These are phyloP conservation scores for Chrysotoxum bicinctum DNA, from an alignment of 2,888 invertebrate genomes.

Conservation along the genomic window DNA sequence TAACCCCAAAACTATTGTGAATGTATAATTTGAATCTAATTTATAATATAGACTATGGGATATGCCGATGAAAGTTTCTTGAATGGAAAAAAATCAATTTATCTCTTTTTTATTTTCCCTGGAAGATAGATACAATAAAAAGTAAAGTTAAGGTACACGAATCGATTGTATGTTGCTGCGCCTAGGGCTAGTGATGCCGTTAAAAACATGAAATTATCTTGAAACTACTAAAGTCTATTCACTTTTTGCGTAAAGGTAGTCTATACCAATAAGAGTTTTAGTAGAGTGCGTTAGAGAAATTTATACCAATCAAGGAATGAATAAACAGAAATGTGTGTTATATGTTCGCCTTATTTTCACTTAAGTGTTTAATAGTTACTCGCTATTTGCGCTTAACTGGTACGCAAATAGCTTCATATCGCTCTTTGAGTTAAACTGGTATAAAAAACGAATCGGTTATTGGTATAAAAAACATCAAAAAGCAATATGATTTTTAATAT, in stretches of 20 bases:
- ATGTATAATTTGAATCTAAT: constrained; percentile 53
- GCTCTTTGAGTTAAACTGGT: too few species aligned
- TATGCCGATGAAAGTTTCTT: constrained; percentile 25
- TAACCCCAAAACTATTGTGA: constrained; percentile 12
- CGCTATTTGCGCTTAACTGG: too few species aligned
- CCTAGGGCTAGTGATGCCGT: not conserved
- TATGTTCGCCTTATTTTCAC: too few species aligned
- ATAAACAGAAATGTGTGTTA: too few species aligned
- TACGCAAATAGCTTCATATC: too few species aligned
- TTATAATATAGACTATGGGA: constrained; percentile 20
- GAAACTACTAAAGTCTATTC: not conserved
- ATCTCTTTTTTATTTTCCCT: not conserved
- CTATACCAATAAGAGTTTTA: too few species aligned
- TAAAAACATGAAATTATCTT: not conserved
- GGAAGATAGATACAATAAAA: not conserved
- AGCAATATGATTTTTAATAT: too few species aligned
- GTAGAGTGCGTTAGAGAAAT: not conserved
- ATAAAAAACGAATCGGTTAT: too few species aligned
- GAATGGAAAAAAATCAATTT: constrained; percentile 39
- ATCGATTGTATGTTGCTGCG: not conserved
- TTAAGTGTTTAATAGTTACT: too few species aligned
- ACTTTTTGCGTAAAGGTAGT: too few species aligned
- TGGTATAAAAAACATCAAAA: too few species aligned
- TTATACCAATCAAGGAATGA: not conserved
- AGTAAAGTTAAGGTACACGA: not conserved